These are phyloP conservation scores for Hydropotes inermis DNA, from an alignment of 2,113 vertebrate species.

Conservation along the genomic window DNA sequence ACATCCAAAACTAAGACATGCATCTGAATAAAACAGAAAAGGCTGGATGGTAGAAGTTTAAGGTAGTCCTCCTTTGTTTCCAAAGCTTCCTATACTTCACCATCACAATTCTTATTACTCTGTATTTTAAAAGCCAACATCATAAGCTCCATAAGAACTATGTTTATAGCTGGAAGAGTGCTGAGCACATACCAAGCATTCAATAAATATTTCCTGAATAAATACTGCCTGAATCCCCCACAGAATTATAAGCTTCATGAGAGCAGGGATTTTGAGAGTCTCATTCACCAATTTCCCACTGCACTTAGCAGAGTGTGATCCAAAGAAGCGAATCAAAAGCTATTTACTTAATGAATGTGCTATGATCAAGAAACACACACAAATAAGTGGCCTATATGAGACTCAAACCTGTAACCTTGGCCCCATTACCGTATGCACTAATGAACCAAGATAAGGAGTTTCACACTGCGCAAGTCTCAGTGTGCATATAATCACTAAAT, in stretches of 20 bases:
- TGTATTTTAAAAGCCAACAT: constrained; percentile 32
- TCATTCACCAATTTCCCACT: constrained; percentile 27
- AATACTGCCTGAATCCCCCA: constrained; percentile 44
- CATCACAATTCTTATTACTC: constrained; percentile 3
- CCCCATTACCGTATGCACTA: neutral
- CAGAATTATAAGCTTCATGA: constrained; percentile 46
- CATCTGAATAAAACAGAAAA: neutral
- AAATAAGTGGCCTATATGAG: neutral
- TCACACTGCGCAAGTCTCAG: neutral
- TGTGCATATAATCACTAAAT: neutral
- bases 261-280: constrained; percentile 23
- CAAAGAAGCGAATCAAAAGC: constrained; percentile 31
- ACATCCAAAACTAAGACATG: neutral
- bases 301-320: neutral
- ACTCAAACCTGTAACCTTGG: neutral
- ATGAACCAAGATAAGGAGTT: neutral
- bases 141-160: constrained; percentile 48
- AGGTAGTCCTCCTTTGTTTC: neutral
- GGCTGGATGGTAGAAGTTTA: neutral
- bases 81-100: constrained; percentile 35
- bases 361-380: neutral
- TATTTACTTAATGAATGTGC: neutral
- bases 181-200: constrained; percentile 61
- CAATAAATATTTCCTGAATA: constrained; percentile 66
- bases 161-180: constrained; percentile 57